Base-by-base conservation (phyloP, 2,888 invertebrate genomes). In the Caenorhabditis drosophilae region DNA sequence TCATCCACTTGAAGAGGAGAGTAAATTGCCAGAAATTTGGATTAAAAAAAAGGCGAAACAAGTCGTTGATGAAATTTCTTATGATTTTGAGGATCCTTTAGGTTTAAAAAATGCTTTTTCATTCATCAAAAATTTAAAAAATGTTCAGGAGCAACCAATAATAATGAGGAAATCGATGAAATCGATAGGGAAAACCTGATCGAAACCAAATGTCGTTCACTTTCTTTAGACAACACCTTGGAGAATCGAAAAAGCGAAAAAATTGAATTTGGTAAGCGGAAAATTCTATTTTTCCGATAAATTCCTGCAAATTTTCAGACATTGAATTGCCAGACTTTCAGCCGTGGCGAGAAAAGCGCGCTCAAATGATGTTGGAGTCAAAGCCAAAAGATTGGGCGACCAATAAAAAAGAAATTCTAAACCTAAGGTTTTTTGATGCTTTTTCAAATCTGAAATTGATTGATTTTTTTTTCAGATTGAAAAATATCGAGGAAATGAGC, bases 281-380 rank as follows among this genome's bases (percentile, higher is more conserved):
- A 31, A 31, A 9, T 31, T 31, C 12, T 12, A 31, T 31, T 12
- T 31, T 31, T 12, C 36, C 41, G 1, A 23, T 16, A 2, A 40
- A 6, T 40, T 9, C 6, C 6, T 40, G 40, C n/a, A 9, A 12
- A 53, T 4, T 44, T 61, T 64, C 50, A 47, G 79, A 79, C 42
- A 61, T 70, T 3, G 61, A 66, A 15, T 52, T 79, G 18, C 61
- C 71, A 6, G 77, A 75, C 18, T 86, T 89, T 68, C 90, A 90
- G 82, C 89, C 90, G 15, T 97, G 96, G 96, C 87, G 87, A 69
- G 85, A 87, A 1, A 89, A 90, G 78, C 89, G 91, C 70, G 84
- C 88, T 44, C 87, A 87, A n/a, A 93, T 97, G 82, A 87, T 96
- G 12, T 90, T 89, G 75, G 91, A 91, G 84, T 96, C 91, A 81